Evolutionary conservation across 2,113 vertebrate genomes (phyloP), one percentile per base, ranked within the genome.

Genomic region (human (Homo sapiens)): DNA sequence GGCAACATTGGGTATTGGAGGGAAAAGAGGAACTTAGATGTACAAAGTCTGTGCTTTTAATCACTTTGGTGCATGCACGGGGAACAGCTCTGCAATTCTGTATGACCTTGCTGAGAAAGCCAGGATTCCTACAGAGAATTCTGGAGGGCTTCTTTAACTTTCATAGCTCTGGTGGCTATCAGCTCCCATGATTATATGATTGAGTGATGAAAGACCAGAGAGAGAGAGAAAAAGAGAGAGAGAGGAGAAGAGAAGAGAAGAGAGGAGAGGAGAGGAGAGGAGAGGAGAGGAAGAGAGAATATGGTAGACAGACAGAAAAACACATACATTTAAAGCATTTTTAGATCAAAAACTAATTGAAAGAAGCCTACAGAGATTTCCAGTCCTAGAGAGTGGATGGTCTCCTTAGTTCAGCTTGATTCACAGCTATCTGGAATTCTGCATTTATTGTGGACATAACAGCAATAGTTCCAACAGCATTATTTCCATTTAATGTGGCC

Each of bases 371-470:
- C 12, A 73, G 59, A 64, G 55, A 80, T 10, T 52, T 32, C 64
- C 14, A 6, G 12, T 45, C 25, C 5, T 13, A 11, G 32, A 38
- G 10, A 70, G 25, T n/a, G 45, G 8, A 10, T 25, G 48, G 9
- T 4, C 7, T 84, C 43, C 16, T 57, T 80, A 38, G 11, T 81
- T 38, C 72, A 10, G 17, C n/a, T 79, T 32, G 14, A 27, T 35
- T 70, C 61, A 23, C 52, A 43, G 70, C 22, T 16, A 1, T 14
- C 14, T 8, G 38, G 14, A 27, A 0, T 27, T 14, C 14, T 10
- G 43, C 3, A 0, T 38, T 66, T 8, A 17, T 57, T 45, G 3
- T 3, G 48, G 30, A 30, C 2, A 1, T 1, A 12, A 23, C 23
- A 3, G 12, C 40, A 35, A 6, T 2, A 4, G 70, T 68, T 76